These are phyloP conservation scores for Malthinus seriepunctatus DNA, from an alignment of 2,888 invertebrate genomes.

Conservation along the genomic window DNA sequence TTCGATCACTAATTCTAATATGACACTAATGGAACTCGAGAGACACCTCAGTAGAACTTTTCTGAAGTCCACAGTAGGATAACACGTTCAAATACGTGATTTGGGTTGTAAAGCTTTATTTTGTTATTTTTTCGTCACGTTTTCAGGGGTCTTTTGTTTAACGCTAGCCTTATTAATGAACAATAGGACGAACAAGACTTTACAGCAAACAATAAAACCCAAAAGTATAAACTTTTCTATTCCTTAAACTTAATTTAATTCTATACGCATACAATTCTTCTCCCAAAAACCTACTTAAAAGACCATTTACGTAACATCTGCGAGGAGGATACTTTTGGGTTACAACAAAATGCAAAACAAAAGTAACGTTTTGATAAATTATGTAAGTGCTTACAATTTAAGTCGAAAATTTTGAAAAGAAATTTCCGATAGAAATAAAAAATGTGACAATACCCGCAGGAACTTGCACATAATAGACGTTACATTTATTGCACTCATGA, in stretches of 20 bases:
- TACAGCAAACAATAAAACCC: constrained; percentile 15
- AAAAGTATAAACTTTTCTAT: constrained; percentile 10
- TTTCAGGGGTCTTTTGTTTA: constrained; percentile 17
- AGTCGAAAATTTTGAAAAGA: constrained; percentile 16
- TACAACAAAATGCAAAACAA: constrained; percentile 18
- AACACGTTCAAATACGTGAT: constrained; percentile 29
- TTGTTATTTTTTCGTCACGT: constrained; percentile 24
- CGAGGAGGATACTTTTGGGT: background rate
- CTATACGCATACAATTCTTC: constrained; percentile 12
- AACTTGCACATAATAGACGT: constrained; percentile 22
- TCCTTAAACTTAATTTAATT: constrained; percentile 24
- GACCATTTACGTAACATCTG: constrained; percentile 23
- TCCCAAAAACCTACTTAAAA: constrained; percentile 24
- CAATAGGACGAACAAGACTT: constrained; percentile 18
- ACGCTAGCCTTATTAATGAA: constrained; percentile 12
- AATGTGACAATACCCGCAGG: constrained; percentile 23
- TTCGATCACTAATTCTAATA: constrained; percentile 30
- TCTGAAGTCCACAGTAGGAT: constrained; percentile 20
- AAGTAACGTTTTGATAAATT: constrained; percentile 23
- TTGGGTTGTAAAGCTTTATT: constrained; percentile 19
- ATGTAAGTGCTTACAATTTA: constrained; percentile 25
- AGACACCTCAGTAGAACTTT: constrained; percentile 31
- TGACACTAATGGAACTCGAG: constrained; percentile 33
- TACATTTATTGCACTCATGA: constrained; percentile 28
- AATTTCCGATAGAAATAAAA: constrained; percentile 21